Base-by-base conservation (phyloP, 1,140 invertebrate genomes). In the Trinorchestia longiramus region DNA sequence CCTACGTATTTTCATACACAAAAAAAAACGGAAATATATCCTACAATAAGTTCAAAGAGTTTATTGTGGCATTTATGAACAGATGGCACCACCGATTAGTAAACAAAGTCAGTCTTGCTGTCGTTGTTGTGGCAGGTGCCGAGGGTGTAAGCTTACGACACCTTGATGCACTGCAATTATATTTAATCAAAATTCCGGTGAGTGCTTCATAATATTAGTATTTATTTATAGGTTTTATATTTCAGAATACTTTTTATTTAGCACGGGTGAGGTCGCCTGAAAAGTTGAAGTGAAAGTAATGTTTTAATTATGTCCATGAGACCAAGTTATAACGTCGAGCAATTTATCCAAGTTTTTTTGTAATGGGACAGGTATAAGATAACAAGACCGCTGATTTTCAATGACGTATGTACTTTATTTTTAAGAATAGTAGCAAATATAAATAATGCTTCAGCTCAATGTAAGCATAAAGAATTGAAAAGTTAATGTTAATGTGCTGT, bases 71-170 rank as follows among this genome's bases (percentile, higher is more conserved):
- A 43, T 42, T 90, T 90, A 94, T 94, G 92, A 94, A 94, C 92
- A 94, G 92, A 94, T 94, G 92, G 92, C 92, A 94, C 92, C 92
- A 94, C 92, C 92, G 92, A 94, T 94, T 94, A 94, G 92, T 94
- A 94, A 94, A 94, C 92, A 94, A 94, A 94, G 92, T 94, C 92
- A 94, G 92, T 94, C 92, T 43, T 94, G 43, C 43, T 43, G 43
- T 94, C 44, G 92, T 43, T 94, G 88, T 42, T 90, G 88, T 90
- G 88, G 88, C 28, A 42, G 88, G 88, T 90, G 88, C 41, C 17
- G 88, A 90, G 36, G 62, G 62, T 77, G 62, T 3, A 36, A 36
- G 28, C 28, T 77, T 77, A 36, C 28, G 36, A 77, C 62, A 3
- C 62, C 62, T 15, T 77, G 62, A 77, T 77, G 62, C 62, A 77